Conservation (phyloP, 2,113 vertebrate genomes). For the Echinops telfairi region DNA sequence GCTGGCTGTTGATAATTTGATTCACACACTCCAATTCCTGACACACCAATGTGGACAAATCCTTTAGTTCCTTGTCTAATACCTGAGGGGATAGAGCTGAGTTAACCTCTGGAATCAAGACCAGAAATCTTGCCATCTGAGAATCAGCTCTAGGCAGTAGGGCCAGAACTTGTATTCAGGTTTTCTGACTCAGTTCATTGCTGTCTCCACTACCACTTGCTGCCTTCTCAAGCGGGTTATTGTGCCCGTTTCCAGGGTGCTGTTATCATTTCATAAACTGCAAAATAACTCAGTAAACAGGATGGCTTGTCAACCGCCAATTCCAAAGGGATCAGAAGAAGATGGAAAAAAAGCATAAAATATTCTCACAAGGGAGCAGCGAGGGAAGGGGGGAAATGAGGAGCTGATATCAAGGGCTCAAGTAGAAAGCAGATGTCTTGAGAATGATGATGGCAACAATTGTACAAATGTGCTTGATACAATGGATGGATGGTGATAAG, state of each 20-base stretch:
- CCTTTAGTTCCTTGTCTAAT: slow-evolving; percentile 92
- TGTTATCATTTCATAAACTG: not conserved
- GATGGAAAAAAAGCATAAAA: not conserved
- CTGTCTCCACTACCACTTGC: not conserved
- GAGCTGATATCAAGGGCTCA: no score
- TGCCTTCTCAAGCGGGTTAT: not conserved
- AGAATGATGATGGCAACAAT: no score
- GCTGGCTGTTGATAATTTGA: slow-evolving; percentile 86
- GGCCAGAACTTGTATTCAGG: not conserved
- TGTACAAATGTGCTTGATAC: no score
- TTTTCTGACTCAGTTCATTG: not conserved
- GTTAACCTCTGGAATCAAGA: not conserved
- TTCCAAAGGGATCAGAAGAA: not conserved
- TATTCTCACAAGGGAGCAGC: not conserved
- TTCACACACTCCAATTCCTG: slow-evolving; percentile 90
- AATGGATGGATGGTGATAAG: no score
- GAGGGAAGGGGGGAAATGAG: no score
- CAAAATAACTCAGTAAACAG: slow-evolving; percentile 12
- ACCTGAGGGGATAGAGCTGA: slow-evolving; percentile 85
- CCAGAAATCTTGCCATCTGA: not conserved
- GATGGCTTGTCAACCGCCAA: not conserved
- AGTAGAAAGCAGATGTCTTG: no score
- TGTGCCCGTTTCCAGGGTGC: not conserved
- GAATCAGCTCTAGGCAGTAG: not conserved
- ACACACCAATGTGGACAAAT: slow-evolving; percentile 90